Percentiles rank a stretch among this genome's conserved stretches.
phyloP scores from a whole-genome alignment of 2,797 vertebrate species.

The Diplodus puntazzo region DNA sequence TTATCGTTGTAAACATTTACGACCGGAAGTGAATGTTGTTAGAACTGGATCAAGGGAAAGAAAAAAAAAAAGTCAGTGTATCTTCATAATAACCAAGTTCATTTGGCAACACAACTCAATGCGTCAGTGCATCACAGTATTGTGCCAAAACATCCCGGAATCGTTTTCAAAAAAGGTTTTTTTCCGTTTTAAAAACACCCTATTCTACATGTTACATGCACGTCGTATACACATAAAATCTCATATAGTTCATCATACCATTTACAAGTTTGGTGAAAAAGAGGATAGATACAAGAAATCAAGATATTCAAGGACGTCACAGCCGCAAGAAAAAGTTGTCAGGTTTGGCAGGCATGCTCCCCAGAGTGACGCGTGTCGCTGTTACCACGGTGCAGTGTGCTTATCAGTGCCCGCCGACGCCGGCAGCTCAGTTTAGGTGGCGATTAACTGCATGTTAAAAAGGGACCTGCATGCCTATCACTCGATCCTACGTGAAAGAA shows the following conservation, averaged over 20 bases:
- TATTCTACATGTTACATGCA: conserved; percentile 86
- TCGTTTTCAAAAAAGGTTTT: conserved; percentile 41
- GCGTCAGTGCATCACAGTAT: conserved; percentile 60
- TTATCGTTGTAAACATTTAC: conserved; percentile 83
- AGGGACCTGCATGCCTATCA: conserved; percentile 78
- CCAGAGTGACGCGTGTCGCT: conserved; percentile 54
- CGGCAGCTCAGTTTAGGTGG: conserved; percentile 52
- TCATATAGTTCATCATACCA: conserved; percentile 76
- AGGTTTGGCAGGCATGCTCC: conserved; percentile 75
- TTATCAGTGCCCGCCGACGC: conserved; percentile 53
- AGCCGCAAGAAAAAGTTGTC: conserved; percentile 57
- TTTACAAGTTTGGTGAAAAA: conserved; percentile 81
- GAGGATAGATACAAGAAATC: conserved; percentile 73
- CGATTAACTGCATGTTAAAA: conserved; percentile 64
- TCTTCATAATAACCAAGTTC: conserved; percentile 45
- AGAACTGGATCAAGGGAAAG: conserved; percentile 60
- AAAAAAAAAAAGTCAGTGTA: conserved; percentile 49
- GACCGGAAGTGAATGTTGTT: conserved; percentile 82
- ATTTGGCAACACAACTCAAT: conserved; percentile 69
- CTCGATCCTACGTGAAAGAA: conserved; percentile 80
- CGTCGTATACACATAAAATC: conserved; percentile 82
- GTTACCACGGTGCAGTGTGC: conserved; percentile 75
- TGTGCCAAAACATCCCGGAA: conserved; percentile 69
- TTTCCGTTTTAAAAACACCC: conserved; percentile 76
- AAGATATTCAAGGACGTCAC: conserved; percentile 63